Evolutionary conservation across 2,888 invertebrate species (phyloP).

Genomic region (Hecatera dysodea): DNA sequence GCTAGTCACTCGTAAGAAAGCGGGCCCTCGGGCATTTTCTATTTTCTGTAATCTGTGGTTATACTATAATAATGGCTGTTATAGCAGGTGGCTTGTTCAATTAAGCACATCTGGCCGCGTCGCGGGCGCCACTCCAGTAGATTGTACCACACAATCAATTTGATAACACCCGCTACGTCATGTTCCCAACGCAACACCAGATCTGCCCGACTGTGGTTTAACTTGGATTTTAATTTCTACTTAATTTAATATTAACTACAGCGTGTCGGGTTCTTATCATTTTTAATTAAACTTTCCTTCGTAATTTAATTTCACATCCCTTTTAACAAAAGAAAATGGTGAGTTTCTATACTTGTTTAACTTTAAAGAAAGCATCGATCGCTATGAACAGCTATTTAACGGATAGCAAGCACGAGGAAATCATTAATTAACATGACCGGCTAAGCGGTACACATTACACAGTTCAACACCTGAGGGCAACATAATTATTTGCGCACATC

Average conservation of each 20-base stretch:
- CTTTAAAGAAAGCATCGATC: neutral
- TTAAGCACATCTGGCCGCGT: constrained; percentile 76
- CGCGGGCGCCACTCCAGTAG: constrained; percentile 58
- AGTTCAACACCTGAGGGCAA: constrained; percentile 60
- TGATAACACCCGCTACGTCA: constrained; percentile 65
- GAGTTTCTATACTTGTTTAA: neutral
- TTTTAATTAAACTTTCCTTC: neutral
- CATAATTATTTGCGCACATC: constrained; percentile 66
- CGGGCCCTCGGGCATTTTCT: constrained; percentile 87
- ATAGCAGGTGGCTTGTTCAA: constrained; percentile 80
- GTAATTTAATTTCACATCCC: constrained; percentile 3
- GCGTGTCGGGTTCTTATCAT: neutral
- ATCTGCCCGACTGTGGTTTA: constrained; percentile 35
- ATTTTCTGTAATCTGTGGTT: constrained; percentile 86
- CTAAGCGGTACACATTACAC: constrained; percentile 17
- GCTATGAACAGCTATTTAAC: constrained; percentile 4
- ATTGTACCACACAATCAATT: constrained; percentile 70
- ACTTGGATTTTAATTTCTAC: constrained; percentile 25
- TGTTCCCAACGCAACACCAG: constrained; percentile 45
- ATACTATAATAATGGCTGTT: constrained; percentile 85
- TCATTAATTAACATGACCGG: constrained; percentile 54
- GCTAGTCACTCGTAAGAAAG: constrained; percentile 83
- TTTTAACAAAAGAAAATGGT: neutral
- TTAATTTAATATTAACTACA: neutral
- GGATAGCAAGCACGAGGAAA: constrained; percentile 14